Evolutionary conservation across 2,888 invertebrate species (phyloP).

Genomic region (Lasioglossum leucozonium): DNA sequence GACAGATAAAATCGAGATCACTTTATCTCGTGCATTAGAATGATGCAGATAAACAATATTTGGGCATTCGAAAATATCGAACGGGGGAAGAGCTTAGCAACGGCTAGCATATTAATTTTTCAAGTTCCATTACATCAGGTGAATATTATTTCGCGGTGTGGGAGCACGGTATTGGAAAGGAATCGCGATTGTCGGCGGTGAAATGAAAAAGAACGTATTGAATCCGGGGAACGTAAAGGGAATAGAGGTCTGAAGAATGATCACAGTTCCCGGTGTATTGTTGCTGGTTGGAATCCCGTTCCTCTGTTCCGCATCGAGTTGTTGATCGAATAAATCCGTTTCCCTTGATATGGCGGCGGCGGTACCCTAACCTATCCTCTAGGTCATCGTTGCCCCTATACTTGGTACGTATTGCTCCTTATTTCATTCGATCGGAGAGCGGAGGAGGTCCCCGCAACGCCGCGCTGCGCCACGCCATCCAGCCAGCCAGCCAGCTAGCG

Average conservation of each 20-base stretch:
- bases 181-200: slow-evolving; percentile 11
- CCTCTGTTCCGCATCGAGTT: slow-evolving; percentile 19
- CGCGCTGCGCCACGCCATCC: background rate
- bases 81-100: background rate
- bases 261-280: slow-evolving; percentile 28
- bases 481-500: background rate
- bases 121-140: background rate
- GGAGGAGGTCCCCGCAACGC: background rate
- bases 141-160: background rate
- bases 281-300: slow-evolving; percentile 32
- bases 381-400: slow-evolving; percentile 48
- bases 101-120: background rate
- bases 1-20: no score
- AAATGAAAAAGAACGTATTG: slow-evolving; percentile 28
- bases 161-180: background rate
- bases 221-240: slow-evolving; percentile 12
- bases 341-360: slow-evolving; percentile 36
- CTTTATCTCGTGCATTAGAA: no score
- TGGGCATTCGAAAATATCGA: background rate
- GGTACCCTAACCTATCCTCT: slow-evolving; percentile 20
- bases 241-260: slow-evolving; percentile 28
- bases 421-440: slow-evolving; percentile 38
- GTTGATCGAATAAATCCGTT: slow-evolving; percentile 56
- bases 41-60: no score
- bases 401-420: slow-evolving; percentile 47